Conservation (phyloP, 1,140 invertebrate genomes). For the Drosophila sp. region DNA sequence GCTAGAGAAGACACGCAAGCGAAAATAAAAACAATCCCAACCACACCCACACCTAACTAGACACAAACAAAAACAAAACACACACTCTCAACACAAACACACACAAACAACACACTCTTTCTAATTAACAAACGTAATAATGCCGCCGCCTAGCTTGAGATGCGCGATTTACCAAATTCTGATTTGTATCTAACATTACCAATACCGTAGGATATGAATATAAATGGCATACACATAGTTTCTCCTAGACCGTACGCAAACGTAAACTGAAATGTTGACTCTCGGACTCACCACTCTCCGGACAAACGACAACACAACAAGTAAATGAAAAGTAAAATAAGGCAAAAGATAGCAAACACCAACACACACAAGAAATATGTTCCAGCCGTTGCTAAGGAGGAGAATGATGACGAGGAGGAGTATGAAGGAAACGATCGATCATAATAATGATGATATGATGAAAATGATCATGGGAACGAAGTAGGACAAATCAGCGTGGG, state of each 20-base stretch:
- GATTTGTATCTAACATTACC: slow-evolving; percentile 81
- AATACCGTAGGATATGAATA: slow-evolving; percentile 75
- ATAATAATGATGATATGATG: not conserved
- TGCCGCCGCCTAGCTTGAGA: slow-evolving; percentile 19
- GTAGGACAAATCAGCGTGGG: slow-evolving; percentile 28
- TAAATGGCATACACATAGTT: slow-evolving; percentile 75
- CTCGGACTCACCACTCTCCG: slow-evolving; percentile 25
- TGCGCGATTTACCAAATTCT: slow-evolving; percentile 62
- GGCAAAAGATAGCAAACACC: not conserved
- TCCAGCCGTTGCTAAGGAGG: slow-evolving; percentile 4
- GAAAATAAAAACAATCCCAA: slow-evolving; percentile 55
- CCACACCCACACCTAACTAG: slow-evolving; percentile 46
- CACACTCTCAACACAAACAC: slow-evolving; percentile 60
- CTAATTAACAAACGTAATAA: slow-evolving; percentile 14
- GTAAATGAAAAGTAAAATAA: not conserved
- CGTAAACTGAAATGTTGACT: slow-evolving; percentile 71
- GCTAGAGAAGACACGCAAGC: slow-evolving; percentile 40
- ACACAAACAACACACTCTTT: slow-evolving; percentile 47
- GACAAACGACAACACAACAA: slow-evolving; percentile 2
- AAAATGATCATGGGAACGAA: not conserved
- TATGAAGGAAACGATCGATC: not conserved
- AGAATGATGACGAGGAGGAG: not conserved
- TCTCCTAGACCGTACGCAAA: slow-evolving; percentile 73
- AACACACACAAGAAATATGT: not conserved
- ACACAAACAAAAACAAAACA: slow-evolving; percentile 44